A percentile compares a stretch with the other conserved stretches of the same genome.
Evolutionary conservation across 1,140 invertebrate species (phyloP).

Genomic region (Aphidius ervi): DNA sequence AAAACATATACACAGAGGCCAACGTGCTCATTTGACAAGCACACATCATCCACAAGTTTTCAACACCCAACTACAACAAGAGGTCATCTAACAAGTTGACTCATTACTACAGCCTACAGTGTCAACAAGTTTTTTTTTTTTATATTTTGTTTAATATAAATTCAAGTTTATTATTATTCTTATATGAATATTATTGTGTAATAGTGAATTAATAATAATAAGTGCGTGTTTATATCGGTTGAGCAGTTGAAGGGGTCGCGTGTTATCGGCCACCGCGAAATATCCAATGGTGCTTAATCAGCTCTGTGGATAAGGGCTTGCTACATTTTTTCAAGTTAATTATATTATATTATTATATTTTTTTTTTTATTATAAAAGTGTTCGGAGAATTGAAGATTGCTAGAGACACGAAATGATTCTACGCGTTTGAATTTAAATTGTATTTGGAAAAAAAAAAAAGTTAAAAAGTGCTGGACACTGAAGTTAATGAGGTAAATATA

Average conservation of each 20-base stretch:
- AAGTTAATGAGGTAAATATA: constrained; percentile 10
- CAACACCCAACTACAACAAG: too few species aligned
- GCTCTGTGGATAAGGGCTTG: constrained; percentile 24
- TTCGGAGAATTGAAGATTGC: constrained; percentile 27
- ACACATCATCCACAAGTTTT: too few species aligned
- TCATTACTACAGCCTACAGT: too few species aligned
- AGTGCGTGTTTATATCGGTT: constrained; percentile 21
- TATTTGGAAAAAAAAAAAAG: constrained; percentile 5
- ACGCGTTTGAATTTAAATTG: constrained; percentile 25
- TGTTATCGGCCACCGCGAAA: constrained; percentile 24
- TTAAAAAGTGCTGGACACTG: constrained; percentile 13
- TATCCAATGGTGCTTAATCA: constrained; percentile 25
- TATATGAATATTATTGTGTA: too few species aligned
- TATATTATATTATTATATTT: too few species aligned
- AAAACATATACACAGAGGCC: too few species aligned
- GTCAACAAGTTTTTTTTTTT: too few species aligned
- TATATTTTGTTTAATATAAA: too few species aligned
- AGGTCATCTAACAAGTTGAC: too few species aligned
- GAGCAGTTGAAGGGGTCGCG: constrained; percentile 19
- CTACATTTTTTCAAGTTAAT: constrained; percentile 13
- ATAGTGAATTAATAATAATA: constrained; percentile 3
- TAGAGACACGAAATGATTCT: constrained; percentile 30
- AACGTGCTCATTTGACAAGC: too few species aligned
- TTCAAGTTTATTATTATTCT: too few species aligned
- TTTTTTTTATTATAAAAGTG: constrained; percentile 5